Evolutionary conservation across 2,113 vertebrate species (phyloP), one percentile per base, ranked within the genome.

Genomic region (Gymnobelideus leadbeateri): DNA sequence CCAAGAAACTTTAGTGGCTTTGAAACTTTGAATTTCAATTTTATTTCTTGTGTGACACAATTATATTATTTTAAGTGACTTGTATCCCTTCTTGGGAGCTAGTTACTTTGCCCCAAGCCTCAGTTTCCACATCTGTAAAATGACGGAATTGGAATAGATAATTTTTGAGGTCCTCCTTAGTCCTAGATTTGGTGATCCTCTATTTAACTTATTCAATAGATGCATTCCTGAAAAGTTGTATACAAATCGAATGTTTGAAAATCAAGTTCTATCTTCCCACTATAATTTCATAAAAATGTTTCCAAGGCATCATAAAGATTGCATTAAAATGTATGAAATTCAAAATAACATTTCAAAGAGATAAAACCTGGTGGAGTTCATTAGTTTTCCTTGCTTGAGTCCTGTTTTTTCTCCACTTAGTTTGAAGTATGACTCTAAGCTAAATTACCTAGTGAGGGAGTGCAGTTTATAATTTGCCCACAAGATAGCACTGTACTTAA

Each of bases 231-330:
- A 23, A 92, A 95, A 90, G 28, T 93, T 16, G 53, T 10, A 7
- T 8, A 1, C 52, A n/a, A n/a, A 3, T 93, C 26, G 89, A 8
- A 91, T 89, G 49, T 91, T 91, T 97, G 68, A 54, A 96, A 96
- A 92, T 95, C 16, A 89, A 94, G 46, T 11, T 37, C 19, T 91
- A 43, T 90, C 93, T 96, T 94, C 84, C 61, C 51, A 37, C 49
- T 89, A 55, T 96, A 91, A 94, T 68, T 92, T 31, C 6, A 89
- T 53, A 25, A 50, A 46, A 46, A 2, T 37, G 26, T 54, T 94
- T 46, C 21, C 68, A 28, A 68, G 31, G 61, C 61, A 68, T 37
- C 61, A 68, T 68, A 68, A 68, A 68, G 28, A 68, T 37, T 68
- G 3, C 61, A 68, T 68, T 68, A 68, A 37, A 68, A 68, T 68